phyloP scores from a whole-genome alignment of 1,140 invertebrate species.

The Hyposmocoma kahamanoa region DNA sequence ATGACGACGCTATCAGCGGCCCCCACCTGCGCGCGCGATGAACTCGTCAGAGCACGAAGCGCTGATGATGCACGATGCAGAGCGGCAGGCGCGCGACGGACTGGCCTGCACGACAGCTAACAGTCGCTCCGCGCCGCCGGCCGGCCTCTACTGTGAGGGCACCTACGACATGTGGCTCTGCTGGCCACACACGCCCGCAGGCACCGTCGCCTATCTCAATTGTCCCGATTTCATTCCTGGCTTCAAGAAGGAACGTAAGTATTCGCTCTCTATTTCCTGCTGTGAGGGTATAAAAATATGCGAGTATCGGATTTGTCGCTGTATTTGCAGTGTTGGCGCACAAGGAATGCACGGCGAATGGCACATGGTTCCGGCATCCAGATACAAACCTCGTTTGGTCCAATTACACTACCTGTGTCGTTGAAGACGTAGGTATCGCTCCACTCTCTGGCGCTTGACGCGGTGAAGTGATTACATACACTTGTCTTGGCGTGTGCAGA shows the following conservation, averaged over 20 bases:
- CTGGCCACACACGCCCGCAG: slow-evolving; percentile 88
- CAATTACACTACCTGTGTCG: slow-evolving; percentile 91
- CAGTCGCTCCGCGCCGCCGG: no score
- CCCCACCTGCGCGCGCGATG: neutral
- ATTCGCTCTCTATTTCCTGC: neutral
- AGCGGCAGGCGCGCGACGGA: neutral
- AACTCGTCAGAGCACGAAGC: no score
- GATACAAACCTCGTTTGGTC: slow-evolving; percentile 81
- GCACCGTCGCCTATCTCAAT: slow-evolving; percentile 77
- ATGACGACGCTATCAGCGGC: neutral
- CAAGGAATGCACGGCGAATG: slow-evolving; percentile 76
- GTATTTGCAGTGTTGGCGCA: slow-evolving; percentile 74
- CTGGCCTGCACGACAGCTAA: neutral
- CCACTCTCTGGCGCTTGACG: neutral
- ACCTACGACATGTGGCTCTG: slow-evolving; percentile 91
- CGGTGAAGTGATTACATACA: neutral
- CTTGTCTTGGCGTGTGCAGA: slow-evolving; percentile 26
- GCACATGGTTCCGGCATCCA: slow-evolving; percentile 77
- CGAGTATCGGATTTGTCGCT: neutral
- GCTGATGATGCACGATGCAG: neutral
- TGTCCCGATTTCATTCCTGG: slow-evolving; percentile 88
- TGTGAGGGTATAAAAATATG: no score
- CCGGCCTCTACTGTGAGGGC: slow-evolving; percentile 79
- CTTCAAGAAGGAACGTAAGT: slow-evolving; percentile 79
- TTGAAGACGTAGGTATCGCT: slow-evolving; percentile 74